A percentile compares a stretch with the other conserved stretches of the same genome.
Evolutionary conservation across 2,113 vertebrate genomes (phyloP).

Genomic region (Anser brachyrhynchus): DNA sequence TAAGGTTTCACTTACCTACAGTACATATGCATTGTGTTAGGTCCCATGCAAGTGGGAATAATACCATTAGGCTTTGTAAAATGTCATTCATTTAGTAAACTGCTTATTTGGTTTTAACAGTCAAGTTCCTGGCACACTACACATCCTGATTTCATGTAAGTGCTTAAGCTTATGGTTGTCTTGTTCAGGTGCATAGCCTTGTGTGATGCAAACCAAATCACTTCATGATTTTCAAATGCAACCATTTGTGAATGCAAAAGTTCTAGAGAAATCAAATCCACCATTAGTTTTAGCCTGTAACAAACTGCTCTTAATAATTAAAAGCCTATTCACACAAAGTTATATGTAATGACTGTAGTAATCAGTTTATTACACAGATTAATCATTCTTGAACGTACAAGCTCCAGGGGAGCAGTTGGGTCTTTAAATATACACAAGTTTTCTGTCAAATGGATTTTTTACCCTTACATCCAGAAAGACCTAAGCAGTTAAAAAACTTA

Average conservation of each 20-base stretch:
- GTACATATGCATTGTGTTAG: constrained; percentile 70
- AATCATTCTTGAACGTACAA: constrained; percentile 97
- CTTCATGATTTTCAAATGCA: constrained; percentile 66
- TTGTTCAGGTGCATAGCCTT: constrained; percentile 35
- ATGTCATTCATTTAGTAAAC: constrained; percentile 68
- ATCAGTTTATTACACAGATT: constrained; percentile 99
- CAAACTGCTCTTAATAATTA: constrained; percentile 74
- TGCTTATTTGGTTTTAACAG: constrained; percentile 74
- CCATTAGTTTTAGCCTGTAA: constrained; percentile 69
- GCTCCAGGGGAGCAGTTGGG: constrained; percentile 96
- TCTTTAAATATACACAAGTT: constrained; percentile 99
- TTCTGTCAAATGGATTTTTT: constrained; percentile 93
- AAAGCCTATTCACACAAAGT: constrained; percentile 83
- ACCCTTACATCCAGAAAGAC: constrained; percentile 95
- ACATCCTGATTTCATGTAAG: constrained; percentile 54
- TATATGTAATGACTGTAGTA: constrained; percentile 90
- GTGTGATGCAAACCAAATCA: constrained; percentile 64
- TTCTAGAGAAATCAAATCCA: constrained; percentile 62
- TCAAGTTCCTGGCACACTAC: constrained; percentile 71
- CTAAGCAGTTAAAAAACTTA: constrained; percentile 92
- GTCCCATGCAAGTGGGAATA: constrained; percentile 70
- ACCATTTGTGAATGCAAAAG: constrained; percentile 31
- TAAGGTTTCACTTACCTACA: constrained; percentile 75
- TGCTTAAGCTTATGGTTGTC: constrained; percentile 56
- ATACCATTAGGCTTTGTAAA: constrained; percentile 69